A percentile compares a stretch with the other conserved stretches of the same genome.
These are phyloP conservation scores for Laodelphax striatellus DNA, from an alignment of 1,140 invertebrate genomes.

Conservation along the genomic window DNA sequence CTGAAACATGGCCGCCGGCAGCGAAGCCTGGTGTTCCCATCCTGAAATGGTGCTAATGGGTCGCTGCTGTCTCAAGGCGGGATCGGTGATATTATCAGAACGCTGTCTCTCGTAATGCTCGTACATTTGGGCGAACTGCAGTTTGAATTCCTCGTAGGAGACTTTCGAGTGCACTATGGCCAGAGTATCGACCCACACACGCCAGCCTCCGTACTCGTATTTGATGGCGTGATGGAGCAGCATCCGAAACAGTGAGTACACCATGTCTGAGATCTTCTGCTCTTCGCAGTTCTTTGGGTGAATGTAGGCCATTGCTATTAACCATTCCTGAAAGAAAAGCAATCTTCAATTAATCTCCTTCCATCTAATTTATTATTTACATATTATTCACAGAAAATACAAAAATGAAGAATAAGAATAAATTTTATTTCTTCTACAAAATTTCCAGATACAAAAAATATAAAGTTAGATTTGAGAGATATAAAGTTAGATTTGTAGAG, in stretches of 20 bases:
- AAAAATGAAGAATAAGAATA: no score
- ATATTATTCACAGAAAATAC: no score
- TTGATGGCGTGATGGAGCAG: conserved; percentile 97
- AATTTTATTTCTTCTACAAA: no score
- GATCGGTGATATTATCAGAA: conserved; percentile 89
- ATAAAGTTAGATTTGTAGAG: no score
- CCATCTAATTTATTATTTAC: no score
- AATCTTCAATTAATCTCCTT: not conserved
- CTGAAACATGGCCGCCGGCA: conserved; percentile 9
- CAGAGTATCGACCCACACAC: conserved; percentile 98
- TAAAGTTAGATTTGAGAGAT: no score
- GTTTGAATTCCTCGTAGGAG: conserved; percentile 93
- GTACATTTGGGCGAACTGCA: conserved; percentile 94
- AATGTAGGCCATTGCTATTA: conserved; percentile 97
- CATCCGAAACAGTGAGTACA: conserved; percentile 94
- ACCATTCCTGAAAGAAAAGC: conserved; percentile 65
- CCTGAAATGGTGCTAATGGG: conserved; percentile 94
- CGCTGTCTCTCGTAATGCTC: conserved; percentile 90
- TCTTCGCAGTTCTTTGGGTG: conserved; percentile 92
- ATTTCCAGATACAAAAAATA: no score
- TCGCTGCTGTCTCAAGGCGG: conserved; percentile 75
- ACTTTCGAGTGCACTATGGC: conserved; percentile 99
- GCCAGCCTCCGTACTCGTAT: conserved; percentile 99
- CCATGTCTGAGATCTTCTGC: conserved; percentile 95
- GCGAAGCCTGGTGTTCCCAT: conserved; percentile 59